phyloP scores from a whole-genome alignment of 2,113 vertebrate genomes.

The Nibea coibor region DNA sequence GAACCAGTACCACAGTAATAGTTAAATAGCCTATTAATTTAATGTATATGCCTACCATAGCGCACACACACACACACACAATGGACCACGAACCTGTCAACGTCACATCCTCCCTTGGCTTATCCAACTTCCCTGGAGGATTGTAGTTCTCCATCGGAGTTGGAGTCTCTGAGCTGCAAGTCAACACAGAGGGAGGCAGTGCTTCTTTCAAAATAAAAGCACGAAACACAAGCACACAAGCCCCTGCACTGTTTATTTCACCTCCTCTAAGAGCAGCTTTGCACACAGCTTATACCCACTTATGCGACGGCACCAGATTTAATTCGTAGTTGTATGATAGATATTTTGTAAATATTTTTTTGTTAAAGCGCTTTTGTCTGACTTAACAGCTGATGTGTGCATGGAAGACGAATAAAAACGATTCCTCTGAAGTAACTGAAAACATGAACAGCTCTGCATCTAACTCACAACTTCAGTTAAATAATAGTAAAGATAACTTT shows the following conservation, averaged over 20 bases:
- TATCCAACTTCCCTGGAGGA: slow-evolving; percentile 57
- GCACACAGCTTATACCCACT: not conserved
- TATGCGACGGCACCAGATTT: not conserved
- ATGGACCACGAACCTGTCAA: slow-evolving; percentile 22
- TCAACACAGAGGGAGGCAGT: not conserved
- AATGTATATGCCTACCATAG: not conserved
- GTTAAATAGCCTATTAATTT: not conserved
- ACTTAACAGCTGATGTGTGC: not conserved
- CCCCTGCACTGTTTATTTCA: not conserved
- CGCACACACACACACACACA: slow-evolving; percentile 19
- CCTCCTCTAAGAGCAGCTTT: not conserved
- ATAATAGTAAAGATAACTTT: not conserved
- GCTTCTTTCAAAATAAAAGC: slow-evolving; percentile 52
- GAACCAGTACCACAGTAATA: not conserved
- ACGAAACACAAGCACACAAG: too few species aligned
- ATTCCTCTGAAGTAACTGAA: not conserved
- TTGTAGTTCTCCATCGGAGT: slow-evolving; percentile 14
- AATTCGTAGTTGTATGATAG: not conserved
- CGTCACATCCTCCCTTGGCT: slow-evolving; percentile 79
- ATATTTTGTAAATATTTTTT: not conserved
- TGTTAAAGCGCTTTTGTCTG: not conserved
- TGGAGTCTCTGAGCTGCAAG: not conserved
- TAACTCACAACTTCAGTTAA: too few species aligned
- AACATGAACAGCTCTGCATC: not conserved
- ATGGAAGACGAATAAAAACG: not conserved